Evolutionary conservation across 2,113 vertebrate genomes (phyloP), one percentile per base, ranked within the genome.

Genomic region (Hippopotamus amphibius): DNA sequence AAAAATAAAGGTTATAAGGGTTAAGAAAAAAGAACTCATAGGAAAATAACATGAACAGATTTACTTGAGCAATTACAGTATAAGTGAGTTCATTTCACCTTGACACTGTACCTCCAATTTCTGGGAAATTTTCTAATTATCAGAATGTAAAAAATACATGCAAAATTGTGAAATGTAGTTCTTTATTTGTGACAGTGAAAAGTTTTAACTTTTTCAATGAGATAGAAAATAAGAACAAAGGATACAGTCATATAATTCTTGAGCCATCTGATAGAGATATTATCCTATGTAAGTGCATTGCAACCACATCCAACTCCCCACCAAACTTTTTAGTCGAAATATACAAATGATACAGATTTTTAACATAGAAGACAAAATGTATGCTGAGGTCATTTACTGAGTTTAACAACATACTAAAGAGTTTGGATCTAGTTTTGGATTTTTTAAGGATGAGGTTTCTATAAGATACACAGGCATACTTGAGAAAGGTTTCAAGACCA

Each of bases 1-100:
- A 0, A 0, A 57, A 57, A 57, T 21, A 21, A 57, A 57, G 55
- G 55, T 19, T 19, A 57, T 21, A 57, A 57, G 55, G 21, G 55
- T 57, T 57, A 0, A 21, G 21, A 57, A 55, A 57, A 21, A 57
- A 57, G 55, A 88, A 12, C 71, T 90, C 82, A 66, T 28, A 66
- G 55, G 86, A 88, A 94, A 80, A 84, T 77, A 92, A 88, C 21
- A 57, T 5, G 46, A 80, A 83, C n/a, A 83, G 61, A 83, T 96
- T 87, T 86, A 79, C 26, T 90, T 77, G 68, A 77, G 37, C 30
- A 89, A 53, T 93, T 57, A 43, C 37, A 82, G 89, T 57, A 57
- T 57, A 57, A 57, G 22, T 90, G 76, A 11, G 26, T 83, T 90
- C 53, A 82, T 90, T 86, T 97, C 55, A 77, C 46, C 66, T 91